Base-by-base conservation (phyloP, 2,797 vertebrate species). In the Periparus ater region DNA sequence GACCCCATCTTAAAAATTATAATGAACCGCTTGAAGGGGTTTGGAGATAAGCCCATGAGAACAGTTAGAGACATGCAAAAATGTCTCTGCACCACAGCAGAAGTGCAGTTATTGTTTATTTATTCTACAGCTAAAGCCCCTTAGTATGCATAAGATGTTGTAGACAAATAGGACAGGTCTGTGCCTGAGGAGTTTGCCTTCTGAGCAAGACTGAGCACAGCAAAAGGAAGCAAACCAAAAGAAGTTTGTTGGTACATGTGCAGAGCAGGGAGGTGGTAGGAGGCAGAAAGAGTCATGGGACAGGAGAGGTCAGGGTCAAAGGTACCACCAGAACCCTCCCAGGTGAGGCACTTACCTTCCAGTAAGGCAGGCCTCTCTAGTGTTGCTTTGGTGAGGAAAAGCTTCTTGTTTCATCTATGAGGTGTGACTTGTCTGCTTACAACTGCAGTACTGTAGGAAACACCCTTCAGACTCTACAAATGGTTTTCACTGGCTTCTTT, bases 101-200 rank as follows among this genome's bases (percentile, higher is more conserved):
- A 91, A 87, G 58, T 80, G 84, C 60, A 74, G 50, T 73, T 76
- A 57, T 44, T 93, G 84, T 94, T 94, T 91, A 53, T 91, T 96
- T 95, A 89, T 96, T 85, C 81, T 84, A 40, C 54, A 76, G 65
- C 76, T 88, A 65, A 50, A 85, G 60, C 57, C 32, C 77, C 30
- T 91, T 85, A 93, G 77, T 65, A 79, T 89, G 89, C 89, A 60
- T 87, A 91, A 76, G 74, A 19, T 63, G 87, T 90, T 55, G 61
- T 54, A 95, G 88, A 90, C 85, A 90, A 90, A 76, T 74, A 79
- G 87, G 77, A 88, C 93, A 94, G 80, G 94, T 94, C 94, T 94
- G 60, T 93, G 91, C 93, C 91, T 96, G 93, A 95, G 88, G 89
- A 95, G 42, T 81, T 91, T 93, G 74, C 71, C 89, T 93, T 79